Evolutionary conservation across 2,113 vertebrate genomes (phyloP), one percentile per base, ranked within the genome.

Genomic region (Nycticorax nycticorax): DNA sequence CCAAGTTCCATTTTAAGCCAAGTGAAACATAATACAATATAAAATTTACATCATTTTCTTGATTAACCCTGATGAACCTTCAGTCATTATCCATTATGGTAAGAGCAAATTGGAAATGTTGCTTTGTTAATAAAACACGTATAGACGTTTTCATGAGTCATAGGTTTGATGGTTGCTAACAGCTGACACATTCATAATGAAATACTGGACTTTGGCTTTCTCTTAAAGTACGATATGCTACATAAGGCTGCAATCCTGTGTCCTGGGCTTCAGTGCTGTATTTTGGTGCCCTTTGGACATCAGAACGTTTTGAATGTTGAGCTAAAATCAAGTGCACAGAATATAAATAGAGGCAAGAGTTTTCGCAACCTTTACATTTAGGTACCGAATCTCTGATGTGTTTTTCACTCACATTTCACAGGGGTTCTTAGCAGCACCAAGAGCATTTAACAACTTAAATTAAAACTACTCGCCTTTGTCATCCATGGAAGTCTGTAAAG

Each of bases 21-120:
- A 96, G 60, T 66, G 85, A 91, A 97, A 96, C 75, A 92, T 91
- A 95, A 74, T 92, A 85, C 88, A 80, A 59, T 92, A 94, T 94
- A 97, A 88, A 95, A 97, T 97, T 94, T 96, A 93, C 85, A 96
- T 98, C 67, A 95, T 97, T 98, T 97, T 96, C 96, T 95, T 97
- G 89, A 96, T 97, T 98, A 97, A 96, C 95, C 89, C 90, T 95
- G 93, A 96, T 97, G 94, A 97, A 98, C 96, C 95, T 95, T 94
- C 55, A 95, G 82, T 95, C 96, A 94, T 95, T 98, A 94, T 89
- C 89, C 91, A 95, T 97, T 97, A 96, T 78, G 94, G 96, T 95
- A 96, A 95, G 82, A 93, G 77, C 63, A 94, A 95, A 91, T 97
- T 96, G 92, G 75, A 98, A 97, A 96, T 96, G 91, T 56, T 97